Evolutionary conservation across 2,797 vertebrate genomes (phyloP), one percentile per base, ranked within the genome.

Genomic region (Melanitta fusca): DNA sequence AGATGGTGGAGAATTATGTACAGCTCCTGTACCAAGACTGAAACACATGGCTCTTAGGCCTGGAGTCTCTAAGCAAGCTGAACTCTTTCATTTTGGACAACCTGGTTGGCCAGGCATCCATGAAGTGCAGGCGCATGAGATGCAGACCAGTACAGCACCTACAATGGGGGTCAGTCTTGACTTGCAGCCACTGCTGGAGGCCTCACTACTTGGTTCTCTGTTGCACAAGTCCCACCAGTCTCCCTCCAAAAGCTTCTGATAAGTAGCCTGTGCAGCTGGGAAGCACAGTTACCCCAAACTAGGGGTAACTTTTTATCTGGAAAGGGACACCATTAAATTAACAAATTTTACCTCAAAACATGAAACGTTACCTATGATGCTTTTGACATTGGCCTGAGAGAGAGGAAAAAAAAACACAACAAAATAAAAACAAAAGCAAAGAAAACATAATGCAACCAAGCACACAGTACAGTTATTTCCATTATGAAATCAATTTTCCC

Each of bases 341-440:
- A 32, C 0, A 19, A 73, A 66, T n/a, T 79, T 13, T 21, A 69
- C 2, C 16, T 2, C 16, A 57, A 71, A 64, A 14, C 2, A 64
- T 28, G 39, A 82, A 90, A 68, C 3, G 28, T 57, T 69, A 30
- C 10, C 21, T 61, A 1, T 25, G 38, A 66, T 38, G 30, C 16
- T 43, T 85, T n/a, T 77, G 41, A 79, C 8, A 47, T 3, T 68
- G 27, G 2, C 7, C 60, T 85, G 19, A 22, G 61, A 86, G 56
- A 66, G 9, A 16, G 3, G 7, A 1, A 8, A 8, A 14, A 30
- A 51, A 14, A 6, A 6, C 11, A 3, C 21, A 60, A 34, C n/a
- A 36, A 51, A 70, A 65, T 25, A 51, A 53, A 53, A 53, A 53
- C 21, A 24, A 28, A 53, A n/a, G 22, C n/a, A 58, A 51, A 51